Evolutionary conservation across 2,888 invertebrate species (phyloP).

Genomic region (Ophion ventricosus): DNA sequence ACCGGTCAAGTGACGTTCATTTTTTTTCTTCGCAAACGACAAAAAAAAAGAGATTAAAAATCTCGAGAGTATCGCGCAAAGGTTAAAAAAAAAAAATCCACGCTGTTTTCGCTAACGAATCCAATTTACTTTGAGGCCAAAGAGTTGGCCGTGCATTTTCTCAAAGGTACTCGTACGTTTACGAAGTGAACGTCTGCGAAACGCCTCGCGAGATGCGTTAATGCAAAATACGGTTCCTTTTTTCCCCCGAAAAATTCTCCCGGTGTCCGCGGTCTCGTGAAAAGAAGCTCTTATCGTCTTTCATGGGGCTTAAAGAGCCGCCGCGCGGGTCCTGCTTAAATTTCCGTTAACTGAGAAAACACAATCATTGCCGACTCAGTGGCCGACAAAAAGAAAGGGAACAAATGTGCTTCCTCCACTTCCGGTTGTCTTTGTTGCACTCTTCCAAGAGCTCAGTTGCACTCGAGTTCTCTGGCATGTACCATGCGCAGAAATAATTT

Average conservation of each 20-base stretch:
- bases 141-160: conserved; percentile 49
- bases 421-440: not conserved
- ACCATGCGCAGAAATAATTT: no score
- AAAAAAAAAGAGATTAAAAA: not conserved
- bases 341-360: not conserved
- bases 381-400: not conserved
- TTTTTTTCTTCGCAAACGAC: conserved; percentile 29
- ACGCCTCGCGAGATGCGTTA: conserved; percentile 1
- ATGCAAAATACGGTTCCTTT: not conserved
- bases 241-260: not conserved
- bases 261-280: not conserved
- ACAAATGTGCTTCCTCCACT: not conserved
- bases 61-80: conserved; percentile 12
- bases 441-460: not conserved
- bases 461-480: not conserved
- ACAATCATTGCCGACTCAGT: not conserved
- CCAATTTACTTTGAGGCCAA: conserved; percentile 69
- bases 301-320: not conserved
- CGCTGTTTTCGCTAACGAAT: conserved; percentile 66
- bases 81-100: conserved; percentile 49
- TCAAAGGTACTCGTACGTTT: conserved; percentile 56
- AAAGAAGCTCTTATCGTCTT: not conserved
- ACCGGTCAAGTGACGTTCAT: conserved; percentile 23
- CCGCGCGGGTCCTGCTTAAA: not conserved
- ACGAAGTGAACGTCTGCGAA: conserved; percentile 29